Base-by-base conservation (phyloP, 2,888 invertebrate genomes). In the Morpho achilles region DNA sequence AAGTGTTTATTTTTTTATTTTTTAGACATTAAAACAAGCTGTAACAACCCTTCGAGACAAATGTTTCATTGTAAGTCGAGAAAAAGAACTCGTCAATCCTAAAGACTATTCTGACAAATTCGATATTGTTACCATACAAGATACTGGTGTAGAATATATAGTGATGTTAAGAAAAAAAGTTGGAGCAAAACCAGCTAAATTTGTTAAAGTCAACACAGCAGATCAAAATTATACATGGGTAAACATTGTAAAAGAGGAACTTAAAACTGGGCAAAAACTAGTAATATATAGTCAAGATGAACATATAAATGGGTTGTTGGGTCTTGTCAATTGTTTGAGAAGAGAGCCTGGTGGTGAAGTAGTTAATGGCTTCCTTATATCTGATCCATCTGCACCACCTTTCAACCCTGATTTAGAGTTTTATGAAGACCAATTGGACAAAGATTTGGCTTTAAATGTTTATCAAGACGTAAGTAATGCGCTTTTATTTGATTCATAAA, bases 281-380 rank as follows among this genome's bases (percentile, higher is more conserved):
- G 85, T 95, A 1, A 75, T 98, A 0, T 93, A 95, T 16, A 88
- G 93, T 1, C 93, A 94, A 76, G 92, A 93, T 65, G 93, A 95
- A 57, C 88, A 91, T 2, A 84, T 93, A 7, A 96, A 92, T 75
- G 99, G 99, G 9, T 88, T 98, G 0, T 77, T 97, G 23, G 99
- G 99, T n/a, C 84, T 98, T 56, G 93, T 96, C 0, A 97, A 97
- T 70, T 98, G 98, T 79, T 79, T 99, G 40, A 92, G 95, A 60
- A 94, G 92, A 69, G 98, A 98, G 74, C 94, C 95, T 0, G 95
- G 95, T 65, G 95, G 96, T 50, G 92, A 93, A 66, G 77, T 92
- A 1, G 84, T 93, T 0, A 90, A 91, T 54, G 93, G 93, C 57
- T 78, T 96, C 7, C 91, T 95, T 44, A 92, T 96, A 56, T 77